Percentiles rank a stretch among this genome's conserved stretches.
Evolutionary conservation across 2,888 invertebrate genomes (phyloP).

Genomic region (Cantharis lateralis): DNA sequence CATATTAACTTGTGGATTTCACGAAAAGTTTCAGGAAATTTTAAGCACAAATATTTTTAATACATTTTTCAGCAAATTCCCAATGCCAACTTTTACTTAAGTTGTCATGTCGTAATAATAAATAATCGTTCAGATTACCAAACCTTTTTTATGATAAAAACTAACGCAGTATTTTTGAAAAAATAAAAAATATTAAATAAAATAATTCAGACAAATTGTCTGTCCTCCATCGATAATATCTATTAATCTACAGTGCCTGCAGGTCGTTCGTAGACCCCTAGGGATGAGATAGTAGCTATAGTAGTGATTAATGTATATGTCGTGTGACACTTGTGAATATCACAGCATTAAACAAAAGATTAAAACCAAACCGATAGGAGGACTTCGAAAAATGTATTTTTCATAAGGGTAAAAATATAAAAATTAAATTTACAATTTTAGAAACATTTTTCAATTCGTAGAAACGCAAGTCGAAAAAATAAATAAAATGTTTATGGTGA

Average conservation of each 20-base stretch:
- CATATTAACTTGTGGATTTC: neutral
- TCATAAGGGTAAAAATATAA: neutral
- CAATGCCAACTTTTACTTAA: neutral
- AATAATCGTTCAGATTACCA: neutral
- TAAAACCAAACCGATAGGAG: conserved; percentile 11
- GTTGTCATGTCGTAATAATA: neutral
- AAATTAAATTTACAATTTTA: neutral
- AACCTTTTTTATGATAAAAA: neutral
- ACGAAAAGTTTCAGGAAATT: neutral
- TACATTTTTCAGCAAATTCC: neutral
- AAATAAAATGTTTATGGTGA: neutral
- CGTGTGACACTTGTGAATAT: conserved; percentile 33
- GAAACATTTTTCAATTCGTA: neutral
- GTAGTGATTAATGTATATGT: conserved; percentile 32
- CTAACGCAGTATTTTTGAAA: conserved; percentile 6
- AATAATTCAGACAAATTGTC: conserved; percentile 17
- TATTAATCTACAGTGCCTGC: conserved; percentile 25
- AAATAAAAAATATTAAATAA: conserved; percentile 12
- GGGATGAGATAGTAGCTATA: conserved; percentile 21
- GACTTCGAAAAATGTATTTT: neutral
- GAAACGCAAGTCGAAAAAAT: neutral
- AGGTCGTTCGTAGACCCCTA: conserved; percentile 21
- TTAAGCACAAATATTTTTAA: neutral
- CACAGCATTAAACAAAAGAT: conserved; percentile 31
- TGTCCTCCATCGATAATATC: conserved; percentile 21